Evolutionary conservation across 2,888 invertebrate genomes (phyloP).

Genomic region (Lordiphosa fenestrarum): DNA sequence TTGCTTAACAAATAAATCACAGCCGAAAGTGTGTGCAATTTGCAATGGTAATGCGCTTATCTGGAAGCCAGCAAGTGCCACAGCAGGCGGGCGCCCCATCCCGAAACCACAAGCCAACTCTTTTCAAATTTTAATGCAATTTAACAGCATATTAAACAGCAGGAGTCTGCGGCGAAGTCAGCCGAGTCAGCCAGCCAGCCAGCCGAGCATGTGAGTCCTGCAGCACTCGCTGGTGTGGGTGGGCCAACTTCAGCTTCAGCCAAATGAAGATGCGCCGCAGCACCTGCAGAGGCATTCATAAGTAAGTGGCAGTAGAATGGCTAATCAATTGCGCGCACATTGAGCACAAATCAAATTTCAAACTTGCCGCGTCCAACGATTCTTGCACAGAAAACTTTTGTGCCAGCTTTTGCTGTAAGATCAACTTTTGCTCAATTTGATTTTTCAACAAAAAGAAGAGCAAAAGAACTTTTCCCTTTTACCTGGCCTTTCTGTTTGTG

Average conservation of each 20-base stretch:
- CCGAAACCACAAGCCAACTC: conserved; percentile 43
- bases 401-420: conserved; percentile 23
- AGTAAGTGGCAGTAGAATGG: conserved; percentile 49
- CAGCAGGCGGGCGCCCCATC: conserved; percentile 16
- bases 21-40: conserved; percentile 11
- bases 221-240: conserved; percentile 35
- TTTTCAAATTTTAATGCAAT: conserved; percentile 68
- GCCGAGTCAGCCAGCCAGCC: conserved; percentile 15
- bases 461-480: conserved; percentile 51
- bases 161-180: conserved; percentile 47
- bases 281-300: conserved; percentile 32
- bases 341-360: conserved; percentile 78
- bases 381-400: conserved; percentile 46
- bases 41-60: conserved; percentile 62
- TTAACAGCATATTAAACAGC: conserved; percentile 72
- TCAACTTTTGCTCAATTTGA: conserved; percentile 73
- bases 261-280: conserved; percentile 20
- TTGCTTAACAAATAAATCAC: conserved; percentile 20
- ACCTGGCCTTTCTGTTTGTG: conserved; percentile 44
- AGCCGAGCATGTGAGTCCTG: conserved; percentile 8
- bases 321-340: conserved; percentile 72
- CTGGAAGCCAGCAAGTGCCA: conserved; percentile 36
- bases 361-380: conserved; percentile 51
- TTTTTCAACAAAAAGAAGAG: conserved; percentile 50
- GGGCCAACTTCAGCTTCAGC: conserved; percentile 45